phyloP scores from a whole-genome alignment of 2,113 vertebrate genomes.

The Ranitomeya imitator region DNA sequence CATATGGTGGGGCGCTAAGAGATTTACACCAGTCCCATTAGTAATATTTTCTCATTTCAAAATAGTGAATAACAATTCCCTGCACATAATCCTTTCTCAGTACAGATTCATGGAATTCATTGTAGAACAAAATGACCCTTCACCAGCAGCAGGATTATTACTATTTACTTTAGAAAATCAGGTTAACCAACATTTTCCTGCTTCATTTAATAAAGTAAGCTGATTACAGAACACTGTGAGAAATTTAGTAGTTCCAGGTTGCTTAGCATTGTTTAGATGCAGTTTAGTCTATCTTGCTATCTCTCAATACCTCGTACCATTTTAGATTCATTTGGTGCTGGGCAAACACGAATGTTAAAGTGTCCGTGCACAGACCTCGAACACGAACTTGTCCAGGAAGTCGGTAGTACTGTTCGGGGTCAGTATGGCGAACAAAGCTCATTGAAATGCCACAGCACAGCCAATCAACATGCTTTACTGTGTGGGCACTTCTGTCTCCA shows the following conservation, averaged over 20 bases:
- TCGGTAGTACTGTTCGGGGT: no score
- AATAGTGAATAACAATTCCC: not conserved
- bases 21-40: not conserved
- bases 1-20: not conserved
- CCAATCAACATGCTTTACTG: no score
- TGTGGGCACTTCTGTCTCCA: no score
- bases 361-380: no score
- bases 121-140: conserved; percentile 24
- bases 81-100: conserved; percentile 11
- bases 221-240: conserved; percentile 7
- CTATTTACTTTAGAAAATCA: conserved; percentile 31
- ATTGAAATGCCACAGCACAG: no score
- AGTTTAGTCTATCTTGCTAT: not conserved
- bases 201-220: conserved; percentile 20
- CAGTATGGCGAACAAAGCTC: no score
- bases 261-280: not conserved
- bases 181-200: conserved; percentile 1
- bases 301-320: not conserved
- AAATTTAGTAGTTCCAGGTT: not conserved
- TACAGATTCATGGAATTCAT: not conserved
- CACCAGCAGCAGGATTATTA: conserved; percentile 20
- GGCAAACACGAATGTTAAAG: no score
- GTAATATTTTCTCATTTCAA: not conserved
- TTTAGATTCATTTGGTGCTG: not conserved
- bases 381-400: no score